These are phyloP conservation scores for Papilio machaon DNA, from an alignment of 1,140 invertebrate species.

Conservation along the genomic window DNA sequence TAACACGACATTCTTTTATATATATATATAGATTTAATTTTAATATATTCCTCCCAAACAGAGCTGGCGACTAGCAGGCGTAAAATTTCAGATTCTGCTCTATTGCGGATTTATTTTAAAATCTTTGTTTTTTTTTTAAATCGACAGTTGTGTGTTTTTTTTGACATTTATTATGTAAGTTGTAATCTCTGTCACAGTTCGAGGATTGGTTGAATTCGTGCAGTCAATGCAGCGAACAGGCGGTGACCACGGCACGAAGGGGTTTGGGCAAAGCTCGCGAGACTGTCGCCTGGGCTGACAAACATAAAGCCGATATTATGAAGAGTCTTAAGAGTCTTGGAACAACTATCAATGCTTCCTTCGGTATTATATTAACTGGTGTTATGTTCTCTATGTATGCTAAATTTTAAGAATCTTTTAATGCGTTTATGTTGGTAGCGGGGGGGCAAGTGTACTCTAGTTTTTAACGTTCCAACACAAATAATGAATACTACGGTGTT, in stretches of 20 bases:
- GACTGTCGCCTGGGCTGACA: conserved; percentile 53
- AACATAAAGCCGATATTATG: conserved; percentile 56
- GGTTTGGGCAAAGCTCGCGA: conserved; percentile 48
- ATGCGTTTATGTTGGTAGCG: background rate
- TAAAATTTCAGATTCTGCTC: too few species aligned
- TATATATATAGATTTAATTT: too few species aligned
- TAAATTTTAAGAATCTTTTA: conserved; percentile 11
- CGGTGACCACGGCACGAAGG: conserved; percentile 40
- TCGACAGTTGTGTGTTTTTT: too few species aligned
- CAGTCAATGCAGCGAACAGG: conserved; percentile 50
- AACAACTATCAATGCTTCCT: conserved; percentile 40
- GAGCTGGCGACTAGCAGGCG: too few species aligned
- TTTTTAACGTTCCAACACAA: background rate
- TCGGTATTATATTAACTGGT: conserved; percentile 32
- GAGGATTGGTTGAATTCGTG: conserved; percentile 60
- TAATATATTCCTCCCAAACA: too few species aligned
- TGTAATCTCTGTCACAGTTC: conserved; percentile 52
- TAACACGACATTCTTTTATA: too few species aligned
- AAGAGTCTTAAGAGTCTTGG: conserved; percentile 48
- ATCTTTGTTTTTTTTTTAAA: too few species aligned
- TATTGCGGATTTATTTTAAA: too few species aligned
- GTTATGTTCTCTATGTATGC: conserved; percentile 18
- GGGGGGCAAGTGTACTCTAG: background rate
- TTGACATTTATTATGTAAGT: too few species aligned
- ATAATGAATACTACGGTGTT: background rate